Conservation (phyloP, 2,888 invertebrate genomes). For the Cephus spinipes region DNA sequence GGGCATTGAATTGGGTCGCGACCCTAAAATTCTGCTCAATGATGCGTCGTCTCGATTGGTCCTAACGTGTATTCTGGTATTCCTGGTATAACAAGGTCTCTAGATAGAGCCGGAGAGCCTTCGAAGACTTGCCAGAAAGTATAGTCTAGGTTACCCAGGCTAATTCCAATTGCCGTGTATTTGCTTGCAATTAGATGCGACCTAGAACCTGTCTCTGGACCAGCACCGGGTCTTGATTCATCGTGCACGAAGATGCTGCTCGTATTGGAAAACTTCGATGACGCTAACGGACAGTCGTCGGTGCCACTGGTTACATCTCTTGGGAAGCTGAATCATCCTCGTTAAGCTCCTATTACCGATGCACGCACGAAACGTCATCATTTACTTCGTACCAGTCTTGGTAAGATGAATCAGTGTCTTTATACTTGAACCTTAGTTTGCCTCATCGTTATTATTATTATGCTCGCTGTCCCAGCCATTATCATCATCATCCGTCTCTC, state of each 20-base stretch:
- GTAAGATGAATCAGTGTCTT: not conserved
- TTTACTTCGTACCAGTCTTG: not conserved
- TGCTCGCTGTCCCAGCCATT: not conserved
- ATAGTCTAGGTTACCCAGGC: not conserved
- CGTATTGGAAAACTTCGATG: not conserved
- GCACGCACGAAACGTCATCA: not conserved
- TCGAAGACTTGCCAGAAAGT: not conserved
- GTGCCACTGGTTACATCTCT: not conserved
- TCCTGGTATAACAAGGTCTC: not conserved
- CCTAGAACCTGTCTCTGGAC: not conserved
- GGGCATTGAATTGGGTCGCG: constrained; percentile 46
- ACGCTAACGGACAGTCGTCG: not conserved
- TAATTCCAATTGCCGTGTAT: not conserved
- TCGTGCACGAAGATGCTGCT: not conserved
- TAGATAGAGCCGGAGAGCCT: not conserved
- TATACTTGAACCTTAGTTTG: not conserved
- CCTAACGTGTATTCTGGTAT: not conserved
- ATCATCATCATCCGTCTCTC: not conserved
- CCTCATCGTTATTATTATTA: not conserved
- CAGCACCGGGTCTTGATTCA: not conserved
- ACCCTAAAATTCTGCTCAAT: constrained; percentile 31
- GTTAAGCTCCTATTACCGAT: not conserved
- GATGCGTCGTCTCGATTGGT: not conserved
- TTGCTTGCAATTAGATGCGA: not conserved
- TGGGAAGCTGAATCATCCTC: not conserved